A percentile compares a stretch with the other conserved stretches of the same genome.
Evolutionary conservation across 2,888 invertebrate genomes (phyloP).

Genomic region (Helicoverpa assulta): DNA sequence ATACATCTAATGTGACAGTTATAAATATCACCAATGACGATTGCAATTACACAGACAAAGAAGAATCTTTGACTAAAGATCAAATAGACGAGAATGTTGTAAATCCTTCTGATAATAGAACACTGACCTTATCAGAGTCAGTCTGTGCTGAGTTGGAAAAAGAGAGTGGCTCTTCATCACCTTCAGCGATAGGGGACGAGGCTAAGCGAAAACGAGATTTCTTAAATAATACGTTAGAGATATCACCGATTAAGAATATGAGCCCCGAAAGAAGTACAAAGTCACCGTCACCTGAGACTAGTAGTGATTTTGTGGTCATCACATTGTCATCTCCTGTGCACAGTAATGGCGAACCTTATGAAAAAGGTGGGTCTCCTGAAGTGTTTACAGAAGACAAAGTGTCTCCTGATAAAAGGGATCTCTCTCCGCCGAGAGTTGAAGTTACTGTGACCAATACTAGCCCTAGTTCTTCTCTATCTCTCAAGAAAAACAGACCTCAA

Average conservation of each 20-base stretch:
- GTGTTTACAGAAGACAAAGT: conserved; percentile 86
- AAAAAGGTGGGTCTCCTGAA: conserved; percentile 82
- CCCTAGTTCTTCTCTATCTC: conserved; percentile 80
- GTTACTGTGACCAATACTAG: conserved; percentile 70
- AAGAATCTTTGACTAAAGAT: conserved; percentile 16
- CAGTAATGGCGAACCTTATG: conserved; percentile 82
- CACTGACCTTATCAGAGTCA: conserved; percentile 63
- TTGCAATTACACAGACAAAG: conserved; percentile 13
- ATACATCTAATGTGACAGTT: conserved; percentile 22
- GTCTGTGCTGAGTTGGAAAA: conserved; percentile 57
- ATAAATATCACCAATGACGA: conserved; percentile 9
- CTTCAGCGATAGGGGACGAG: conserved; percentile 74
- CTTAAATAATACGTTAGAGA: conserved; percentile 89
- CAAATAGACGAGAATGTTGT: conserved; percentile 21
- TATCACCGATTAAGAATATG: conserved; percentile 90
- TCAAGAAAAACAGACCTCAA: conserved; percentile 84
- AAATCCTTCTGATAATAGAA: conserved; percentile 60
- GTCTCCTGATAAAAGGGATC: conserved; percentile 82
- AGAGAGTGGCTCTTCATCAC: conserved; percentile 77
- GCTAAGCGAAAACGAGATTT: conserved; percentile 87
- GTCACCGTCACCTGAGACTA: conserved; percentile 79
- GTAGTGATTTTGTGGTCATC: conserved; percentile 81
- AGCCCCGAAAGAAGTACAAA: conserved; percentile 79
- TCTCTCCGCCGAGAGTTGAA: conserved; percentile 82
- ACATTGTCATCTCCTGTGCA: conserved; percentile 81